Evolutionary conservation across 1,140 invertebrate genomes (phyloP), one percentile per base, ranked within the genome.

Genomic region (Diachasma alloeum): DNA sequence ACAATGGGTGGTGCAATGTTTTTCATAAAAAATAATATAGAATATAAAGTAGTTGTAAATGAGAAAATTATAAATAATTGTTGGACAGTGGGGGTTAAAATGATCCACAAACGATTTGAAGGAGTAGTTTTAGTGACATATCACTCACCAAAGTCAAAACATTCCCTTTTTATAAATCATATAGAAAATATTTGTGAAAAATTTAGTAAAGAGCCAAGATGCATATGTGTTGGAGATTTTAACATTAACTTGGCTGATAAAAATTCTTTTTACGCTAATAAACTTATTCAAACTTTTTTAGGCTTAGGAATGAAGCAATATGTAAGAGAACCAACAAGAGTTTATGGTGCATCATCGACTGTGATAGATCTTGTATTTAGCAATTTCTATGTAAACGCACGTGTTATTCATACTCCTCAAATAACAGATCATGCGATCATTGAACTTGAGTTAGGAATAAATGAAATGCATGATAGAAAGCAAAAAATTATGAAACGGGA

Each of bases 111-210:
- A 44, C 13, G 15, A 13, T 48, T 72, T 39, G 31, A 67, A 5
- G 63, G 59, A 6, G 44, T 77, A 17, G 48, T 77, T 8, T 31
- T 53, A 42, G 37, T 59, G 72, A 53, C 72, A 9, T 72, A 77
- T 42, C 76, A 72, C 36, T 77, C 76, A 67, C 76, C 76, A 13
- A 77, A 53, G 66, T 9, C 17, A 26, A 77, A 70, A 48, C 26
- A 72, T 66, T 69, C 19, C 22, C 37, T 31, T 26, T 77, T 72
- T 73, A 44, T 77, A 19, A 56, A 63, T 13, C 15, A 15, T 15
- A 67, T 77, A 22, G 59, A 15, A 10, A 26, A 72, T 5, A 70
- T 73, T 44, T 67, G 44, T 13, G 76, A 77, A 48, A 68, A 26
- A 10, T 10, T 77, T 15, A 36, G 66, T 11, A 37, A 77, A 37